A percentile compares a stretch with the other conserved stretches of the same genome.
Conservation (phyloP, 2,113 vertebrate species). For the Cryptotis parvus region DNA sequence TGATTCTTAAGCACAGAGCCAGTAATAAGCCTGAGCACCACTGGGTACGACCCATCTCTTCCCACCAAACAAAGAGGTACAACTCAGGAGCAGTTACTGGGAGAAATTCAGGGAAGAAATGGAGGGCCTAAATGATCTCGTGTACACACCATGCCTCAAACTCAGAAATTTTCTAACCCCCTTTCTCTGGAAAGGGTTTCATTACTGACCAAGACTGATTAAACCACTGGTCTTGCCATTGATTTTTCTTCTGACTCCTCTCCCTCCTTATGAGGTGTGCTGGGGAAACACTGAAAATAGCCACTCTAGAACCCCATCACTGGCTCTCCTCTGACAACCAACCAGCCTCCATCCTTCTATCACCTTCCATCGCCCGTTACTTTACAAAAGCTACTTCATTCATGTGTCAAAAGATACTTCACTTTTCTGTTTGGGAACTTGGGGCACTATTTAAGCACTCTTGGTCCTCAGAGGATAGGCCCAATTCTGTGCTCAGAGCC, state of each 20-base stretch:
- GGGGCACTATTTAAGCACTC: too few species aligned
- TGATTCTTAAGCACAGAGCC: too few species aligned
- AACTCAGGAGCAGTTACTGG: not conserved
- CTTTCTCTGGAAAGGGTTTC: not conserved
- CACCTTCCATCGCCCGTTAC: not conserved
- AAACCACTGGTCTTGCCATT: not conserved
- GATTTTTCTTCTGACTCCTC: not conserved
- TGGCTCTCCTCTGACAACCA: not conserved
- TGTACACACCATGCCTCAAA: not conserved
- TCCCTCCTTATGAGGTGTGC: accelerated
- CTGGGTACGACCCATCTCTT: too few species aligned
- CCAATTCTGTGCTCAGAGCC: too few species aligned
- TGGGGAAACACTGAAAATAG: not conserved
- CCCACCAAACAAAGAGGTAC: not conserved
- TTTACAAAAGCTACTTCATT: not conserved
- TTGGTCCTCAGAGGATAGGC: too few species aligned
- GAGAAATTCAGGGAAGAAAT: not conserved
- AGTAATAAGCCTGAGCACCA: too few species aligned
- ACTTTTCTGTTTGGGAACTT: not conserved
- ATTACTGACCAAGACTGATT: not conserved
- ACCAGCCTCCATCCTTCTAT: not conserved
- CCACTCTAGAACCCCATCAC: too few species aligned
- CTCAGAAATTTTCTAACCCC: not conserved
- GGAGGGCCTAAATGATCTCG: not conserved
- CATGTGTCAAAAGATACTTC: not conserved